Conservation (phyloP, 2,113 vertebrate genomes). For the Colistium nudipinnis region DNA sequence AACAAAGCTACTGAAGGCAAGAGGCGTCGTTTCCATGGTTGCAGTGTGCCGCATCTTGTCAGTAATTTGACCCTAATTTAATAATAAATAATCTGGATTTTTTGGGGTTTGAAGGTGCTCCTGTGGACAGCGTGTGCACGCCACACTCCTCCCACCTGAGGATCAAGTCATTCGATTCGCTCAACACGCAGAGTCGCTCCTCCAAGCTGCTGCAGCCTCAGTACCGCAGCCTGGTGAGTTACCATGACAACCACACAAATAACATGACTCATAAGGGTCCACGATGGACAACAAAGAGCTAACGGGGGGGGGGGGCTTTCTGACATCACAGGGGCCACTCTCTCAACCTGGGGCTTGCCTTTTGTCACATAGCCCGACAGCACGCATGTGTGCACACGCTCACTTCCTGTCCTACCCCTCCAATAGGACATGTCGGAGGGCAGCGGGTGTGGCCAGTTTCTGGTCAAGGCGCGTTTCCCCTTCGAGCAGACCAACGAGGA, state of each 20-base stretch:
- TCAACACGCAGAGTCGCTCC: slow-evolving; percentile 89
- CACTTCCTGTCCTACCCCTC: neutral
- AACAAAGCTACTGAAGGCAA: slow-evolving; percentile 97
- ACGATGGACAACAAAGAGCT: neutral
- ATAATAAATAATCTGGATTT: neutral
- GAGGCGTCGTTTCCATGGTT: slow-evolving; percentile 2
- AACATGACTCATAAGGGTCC: neutral
- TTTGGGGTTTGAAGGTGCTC: slow-evolving; percentile 76
- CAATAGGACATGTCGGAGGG: slow-evolving; percentile 94
- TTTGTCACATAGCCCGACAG: neutral
- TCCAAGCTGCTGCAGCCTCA: slow-evolving; percentile 92
- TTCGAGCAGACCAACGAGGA: slow-evolving; percentile 98
- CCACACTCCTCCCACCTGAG: slow-evolving; percentile 86
- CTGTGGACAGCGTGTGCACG: slow-evolving; percentile 86
- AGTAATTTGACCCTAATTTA: neutral
- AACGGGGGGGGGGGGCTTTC: too few species aligned
- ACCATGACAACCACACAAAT: neutral
- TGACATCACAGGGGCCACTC: too few species aligned
- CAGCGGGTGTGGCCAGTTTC: slow-evolving; percentile 84
- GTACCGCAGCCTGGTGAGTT: slow-evolving; percentile 96
- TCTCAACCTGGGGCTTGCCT: too few species aligned
- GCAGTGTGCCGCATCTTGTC: neutral
- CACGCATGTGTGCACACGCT: too few species aligned
- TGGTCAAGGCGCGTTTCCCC: slow-evolving; percentile 93
- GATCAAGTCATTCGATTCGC: slow-evolving; percentile 95